A percentile compares a stretch with the other conserved stretches of the same genome.
Conservation (phyloP, 2,888 invertebrate genomes). For the Cephonodes hylas region DNA sequence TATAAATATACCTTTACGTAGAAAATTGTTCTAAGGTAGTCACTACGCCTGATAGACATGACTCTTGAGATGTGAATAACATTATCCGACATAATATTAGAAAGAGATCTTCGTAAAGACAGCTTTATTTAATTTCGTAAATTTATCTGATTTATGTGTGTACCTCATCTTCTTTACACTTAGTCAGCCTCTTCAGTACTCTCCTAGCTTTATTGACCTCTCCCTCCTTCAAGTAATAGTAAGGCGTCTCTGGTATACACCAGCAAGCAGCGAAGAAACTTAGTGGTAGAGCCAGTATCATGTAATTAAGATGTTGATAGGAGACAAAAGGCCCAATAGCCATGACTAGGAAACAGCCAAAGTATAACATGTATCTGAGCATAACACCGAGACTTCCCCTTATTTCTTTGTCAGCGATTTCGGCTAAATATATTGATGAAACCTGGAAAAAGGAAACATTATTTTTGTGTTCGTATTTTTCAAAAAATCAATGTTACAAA, state of each 20-base stretch:
- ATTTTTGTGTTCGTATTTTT: not conserved
- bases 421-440: slow-evolving; percentile 67
- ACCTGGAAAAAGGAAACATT: slow-evolving; percentile 43
- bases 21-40: too few species aligned
- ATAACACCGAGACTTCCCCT: slow-evolving; percentile 57
- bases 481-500: not conserved
- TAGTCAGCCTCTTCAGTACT: slow-evolving; percentile 58
- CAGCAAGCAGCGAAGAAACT: slow-evolving; percentile 66
- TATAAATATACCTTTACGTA: too few species aligned
- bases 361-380: slow-evolving; percentile 58
- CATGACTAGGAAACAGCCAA: slow-evolving; percentile 67
- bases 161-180: slow-evolving; percentile 50
- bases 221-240: slow-evolving; percentile 77
- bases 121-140: too few species aligned
- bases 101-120: too few species aligned
- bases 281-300: slow-evolving; percentile 65
- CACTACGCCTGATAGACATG: too few species aligned
- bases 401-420: slow-evolving; percentile 71
- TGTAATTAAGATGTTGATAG: slow-evolving; percentile 60
- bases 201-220: slow-evolving; percentile 62
- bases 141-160: too few species aligned
- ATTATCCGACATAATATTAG: too few species aligned
- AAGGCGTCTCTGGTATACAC: slow-evolving; percentile 83
- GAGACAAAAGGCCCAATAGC: slow-evolving; percentile 61
- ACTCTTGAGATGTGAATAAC: too few species aligned